Evolutionary conservation across 2,797 vertebrate species (phyloP).

Genomic region (Xenentodon cancila): DNA sequence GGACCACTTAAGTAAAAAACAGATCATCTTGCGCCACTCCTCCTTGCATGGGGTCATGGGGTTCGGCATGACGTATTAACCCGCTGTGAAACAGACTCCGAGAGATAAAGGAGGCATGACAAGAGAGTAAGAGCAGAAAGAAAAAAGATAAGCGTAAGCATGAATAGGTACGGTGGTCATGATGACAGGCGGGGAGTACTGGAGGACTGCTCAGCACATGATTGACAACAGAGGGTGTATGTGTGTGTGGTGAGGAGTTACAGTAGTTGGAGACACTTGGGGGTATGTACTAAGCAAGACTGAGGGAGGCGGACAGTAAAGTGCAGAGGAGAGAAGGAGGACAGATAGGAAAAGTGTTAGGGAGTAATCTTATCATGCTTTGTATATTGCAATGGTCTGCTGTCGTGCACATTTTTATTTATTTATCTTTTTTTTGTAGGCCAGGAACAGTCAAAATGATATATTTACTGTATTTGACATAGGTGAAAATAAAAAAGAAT

Average conservation of each 20-base stretch:
- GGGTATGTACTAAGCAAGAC: constrained; percentile 17
- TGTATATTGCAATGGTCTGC: constrained; percentile 56
- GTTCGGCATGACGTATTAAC: constrained; percentile 46
- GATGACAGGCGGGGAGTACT: constrained; percentile 21
- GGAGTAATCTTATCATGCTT: constrained; percentile 69
- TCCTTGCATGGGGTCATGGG: constrained; percentile 1
- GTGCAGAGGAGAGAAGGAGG: constrained; percentile 51
- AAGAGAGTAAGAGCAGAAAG: constrained; percentile 53
- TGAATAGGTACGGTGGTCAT: constrained; percentile 47
- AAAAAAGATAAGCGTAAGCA: constrained; percentile 53
- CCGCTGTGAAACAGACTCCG: constrained; percentile 27
- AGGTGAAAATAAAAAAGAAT: no score
- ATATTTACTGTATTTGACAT: no score
- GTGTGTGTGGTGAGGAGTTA: not conserved
- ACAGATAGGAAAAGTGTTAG: constrained; percentile 47
- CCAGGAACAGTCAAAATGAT: no score
- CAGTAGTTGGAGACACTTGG: constrained; percentile 9
- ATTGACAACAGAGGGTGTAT: not conserved
- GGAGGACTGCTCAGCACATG: constrained; percentile 19
- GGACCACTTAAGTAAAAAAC: not conserved
- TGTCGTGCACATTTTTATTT: constrained; percentile 39
- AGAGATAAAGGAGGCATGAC: constrained; percentile 46
- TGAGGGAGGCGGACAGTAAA: constrained; percentile 34
- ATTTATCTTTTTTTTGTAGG: no score
- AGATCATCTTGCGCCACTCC: not conserved